phyloP scores from a whole-genome alignment of 2,888 invertebrate species.

The Sussaba pulchella region DNA sequence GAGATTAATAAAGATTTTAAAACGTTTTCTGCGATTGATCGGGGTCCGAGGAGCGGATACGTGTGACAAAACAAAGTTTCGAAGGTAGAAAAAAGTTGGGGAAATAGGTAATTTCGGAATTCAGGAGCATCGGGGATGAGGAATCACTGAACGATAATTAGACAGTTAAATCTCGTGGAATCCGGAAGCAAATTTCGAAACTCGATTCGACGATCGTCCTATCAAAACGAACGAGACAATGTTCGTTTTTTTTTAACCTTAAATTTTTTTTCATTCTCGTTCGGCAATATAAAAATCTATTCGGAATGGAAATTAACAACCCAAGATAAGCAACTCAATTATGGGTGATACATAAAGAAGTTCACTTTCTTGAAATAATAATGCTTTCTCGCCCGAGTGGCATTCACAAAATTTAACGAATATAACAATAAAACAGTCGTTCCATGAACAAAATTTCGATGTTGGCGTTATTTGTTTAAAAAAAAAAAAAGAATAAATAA shows the following conservation, averaged over 20 bases:
- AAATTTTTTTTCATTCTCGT: slow-evolving; percentile 21
- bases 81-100: slow-evolving; percentile 48
- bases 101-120: slow-evolving; percentile 15
- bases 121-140: slow-evolving; percentile 25
- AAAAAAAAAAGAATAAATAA: too few relatives aligned
- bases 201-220: slow-evolving; percentile 42
- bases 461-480: slow-evolving; percentile 45
- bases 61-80: slow-evolving; percentile 20
- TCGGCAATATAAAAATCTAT: neutral
- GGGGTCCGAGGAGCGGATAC: slow-evolving; percentile 50
- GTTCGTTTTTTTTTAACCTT: too few relatives aligned
- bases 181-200: slow-evolving; percentile 78
- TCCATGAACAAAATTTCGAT: slow-evolving; percentile 51
- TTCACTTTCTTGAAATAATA: slow-evolving; percentile 21
- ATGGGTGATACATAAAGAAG: slow-evolving; percentile 16
- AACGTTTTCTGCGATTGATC: slow-evolving; percentile 57
- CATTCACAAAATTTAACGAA: slow-evolving; percentile 54
- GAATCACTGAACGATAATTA: slow-evolving; percentile 58
- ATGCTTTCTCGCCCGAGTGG: neutral
- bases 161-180: slow-evolving; percentile 66
- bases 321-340: slow-evolving; percentile 21
- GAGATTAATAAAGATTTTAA: slow-evolving; percentile 57
- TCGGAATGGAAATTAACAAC: slow-evolving; percentile 11
- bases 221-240: slow-evolving; percentile 5
- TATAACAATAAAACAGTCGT: slow-evolving; percentile 55